Evolutionary conservation across 2,888 invertebrate genomes (phyloP), one percentile per base, ranked within the genome.

Genomic region (Ophraella communa): DNA sequence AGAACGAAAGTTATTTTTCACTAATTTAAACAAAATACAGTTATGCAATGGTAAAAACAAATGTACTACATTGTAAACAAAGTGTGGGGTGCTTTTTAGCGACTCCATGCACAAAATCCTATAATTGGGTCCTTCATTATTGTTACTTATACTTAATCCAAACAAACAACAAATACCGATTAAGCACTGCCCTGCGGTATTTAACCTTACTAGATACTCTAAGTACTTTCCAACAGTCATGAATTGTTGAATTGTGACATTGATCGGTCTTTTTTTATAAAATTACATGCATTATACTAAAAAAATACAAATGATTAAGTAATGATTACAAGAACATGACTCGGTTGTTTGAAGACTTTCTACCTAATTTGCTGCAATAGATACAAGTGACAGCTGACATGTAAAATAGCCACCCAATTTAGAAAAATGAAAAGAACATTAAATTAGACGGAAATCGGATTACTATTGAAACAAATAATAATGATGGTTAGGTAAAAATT

Each of bases 291-390:
- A 17, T 11, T 45, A 45, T 56, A 20, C 24, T 56, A 27, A 47
- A 49, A 47, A 33, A 49, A 49, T 57, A 45, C 17, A 27, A 54
- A 54, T 54, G 39, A 55, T 56, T 44, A 24, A 44, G 45, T 56
- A 56, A 56, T 23, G 14, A 10, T 30, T 45, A 56, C 18, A 47
- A 57, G 21, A 57, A 57, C 56, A 49, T 57, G 57, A 57, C 45
- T 57, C 57, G 49, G 57, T 49, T 47, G 3, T 47, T 21, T n/a
- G 20, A 14, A 30, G 3, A 57, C 30, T 57, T 57, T 57, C 47
- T 57, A 45, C 30, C 49, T 35, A 45, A 55, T 44, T 45, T 45
- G 30, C 39, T 23, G 17, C 10, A 55, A 42, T 27, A 56, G 45
- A 23, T 45, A 3, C 8, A 21, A 56, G 18, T 56, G 56, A 56